A percentile compares a stretch with the other conserved stretches of the same genome.
Evolutionary conservation across 2,113 vertebrate species (phyloP).

Genomic region (Hypocryptadius cinnamomeus): DNA sequence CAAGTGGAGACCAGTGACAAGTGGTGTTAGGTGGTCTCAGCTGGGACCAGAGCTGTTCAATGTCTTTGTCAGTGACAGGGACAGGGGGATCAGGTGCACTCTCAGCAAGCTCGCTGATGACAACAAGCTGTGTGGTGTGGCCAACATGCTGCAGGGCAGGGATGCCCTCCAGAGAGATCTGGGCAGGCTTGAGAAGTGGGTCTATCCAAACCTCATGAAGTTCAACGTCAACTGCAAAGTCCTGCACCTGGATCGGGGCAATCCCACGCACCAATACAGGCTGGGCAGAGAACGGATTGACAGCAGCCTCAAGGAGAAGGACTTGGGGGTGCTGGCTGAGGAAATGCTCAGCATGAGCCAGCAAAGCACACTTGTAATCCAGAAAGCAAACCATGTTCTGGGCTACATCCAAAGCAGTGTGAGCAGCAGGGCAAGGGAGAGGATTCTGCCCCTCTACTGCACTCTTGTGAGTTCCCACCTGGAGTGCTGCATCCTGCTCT

Average conservation of each 20-base stretch:
- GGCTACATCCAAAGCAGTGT: neutral
- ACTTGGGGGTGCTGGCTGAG: neutral
- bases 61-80: neutral
- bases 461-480: neutral
- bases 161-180: neutral
- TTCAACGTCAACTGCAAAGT: neutral
- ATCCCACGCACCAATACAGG: neutral
- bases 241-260: neutral
- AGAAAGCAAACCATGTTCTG: neutral
- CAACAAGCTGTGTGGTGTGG: neutral
- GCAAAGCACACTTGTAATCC: neutral
- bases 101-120: neutral
- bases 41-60: neutral
- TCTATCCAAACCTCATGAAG: neutral
- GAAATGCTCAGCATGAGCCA: neutral
- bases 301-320: neutral
- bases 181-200: neutral
- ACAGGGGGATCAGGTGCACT: neutral
- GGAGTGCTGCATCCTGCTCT: neutral
- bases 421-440: neutral
- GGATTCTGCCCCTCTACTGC: neutral
- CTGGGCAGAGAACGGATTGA: neutral
- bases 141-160: neutral
- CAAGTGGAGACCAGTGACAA: neutral
- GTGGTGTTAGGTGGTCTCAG: neutral